Evolutionary conservation across 2,888 invertebrate genomes (phyloP).

Genomic region (Meandrusa payeni): DNA sequence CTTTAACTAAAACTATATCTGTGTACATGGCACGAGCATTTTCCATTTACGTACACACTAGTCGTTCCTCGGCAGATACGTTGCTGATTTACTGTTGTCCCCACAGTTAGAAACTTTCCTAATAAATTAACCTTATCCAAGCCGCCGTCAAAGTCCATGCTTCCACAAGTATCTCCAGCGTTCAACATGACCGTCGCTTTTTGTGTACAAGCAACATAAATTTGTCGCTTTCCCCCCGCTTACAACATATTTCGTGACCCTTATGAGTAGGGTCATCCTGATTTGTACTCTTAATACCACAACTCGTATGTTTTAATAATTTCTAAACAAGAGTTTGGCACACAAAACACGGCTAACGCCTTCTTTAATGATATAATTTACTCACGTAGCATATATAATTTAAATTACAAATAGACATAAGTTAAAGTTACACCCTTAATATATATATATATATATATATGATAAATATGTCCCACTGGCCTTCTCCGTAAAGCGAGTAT

Average conservation of each 20-base stretch:
- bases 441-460: too few species aligned
- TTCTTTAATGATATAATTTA: too few species aligned
- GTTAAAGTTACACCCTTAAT: too few species aligned
- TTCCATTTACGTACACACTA: constrained; percentile 21
- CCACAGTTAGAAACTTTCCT: constrained; percentile 64
- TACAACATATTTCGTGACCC: constrained; percentile 59
- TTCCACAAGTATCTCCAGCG: constrained; percentile 58
- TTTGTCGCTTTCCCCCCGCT: constrained; percentile 60
- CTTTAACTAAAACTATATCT: neutral
- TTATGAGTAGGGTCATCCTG: constrained; percentile 70
- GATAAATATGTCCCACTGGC: too few species aligned
- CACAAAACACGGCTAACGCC: too few species aligned
- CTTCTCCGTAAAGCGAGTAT: too few species aligned
- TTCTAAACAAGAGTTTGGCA: constrained; percentile 57
- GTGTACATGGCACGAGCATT: constrained; percentile 7
- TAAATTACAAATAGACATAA: too few species aligned
- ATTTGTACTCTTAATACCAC: constrained; percentile 54
- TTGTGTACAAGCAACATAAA: constrained; percentile 63
- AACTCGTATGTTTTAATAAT: constrained; percentile 71
- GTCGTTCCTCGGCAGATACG: constrained; percentile 24
- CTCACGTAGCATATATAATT: too few species aligned
- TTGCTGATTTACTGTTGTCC: constrained; percentile 62
- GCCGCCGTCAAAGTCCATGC: constrained; percentile 70
- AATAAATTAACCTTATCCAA: constrained; percentile 76
- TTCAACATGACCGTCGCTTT: constrained; percentile 57